Conservation (phyloP, 2,797 vertebrate species). For the Melopsittacus undulatus region DNA sequence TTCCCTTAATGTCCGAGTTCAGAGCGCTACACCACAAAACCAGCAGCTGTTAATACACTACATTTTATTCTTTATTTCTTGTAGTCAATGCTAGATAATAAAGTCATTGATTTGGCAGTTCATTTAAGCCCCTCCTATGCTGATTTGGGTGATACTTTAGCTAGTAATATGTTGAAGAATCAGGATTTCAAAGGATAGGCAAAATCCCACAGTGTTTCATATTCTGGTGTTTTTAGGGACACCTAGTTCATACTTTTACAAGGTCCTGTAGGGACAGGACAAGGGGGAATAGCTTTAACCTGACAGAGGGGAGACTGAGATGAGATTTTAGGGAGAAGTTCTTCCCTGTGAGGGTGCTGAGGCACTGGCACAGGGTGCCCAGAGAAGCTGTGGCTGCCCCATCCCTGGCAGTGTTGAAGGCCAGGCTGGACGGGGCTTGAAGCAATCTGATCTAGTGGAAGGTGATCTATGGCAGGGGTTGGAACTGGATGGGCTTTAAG, state of each 20-base stretch:
- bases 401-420: not conserved
- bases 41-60: slow-evolving; percentile 41
- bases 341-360: not conserved
- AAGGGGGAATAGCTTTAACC: not conserved
- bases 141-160: not conserved
- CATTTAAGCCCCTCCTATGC: not conserved
- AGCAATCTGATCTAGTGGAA: not conserved
- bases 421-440: not conserved
- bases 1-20: not conserved
- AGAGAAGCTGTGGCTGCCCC: not conserved
- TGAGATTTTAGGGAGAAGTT: not conserved
- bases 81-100: not conserved
- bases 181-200: not conserved
- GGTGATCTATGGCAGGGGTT: not conserved
- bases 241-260: not conserved
- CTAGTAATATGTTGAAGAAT: not conserved
- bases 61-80: slow-evolving; percentile 13
- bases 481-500: not conserved
- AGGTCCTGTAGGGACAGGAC: not conserved
- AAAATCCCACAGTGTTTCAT: not conserved
- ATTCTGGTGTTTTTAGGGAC: not conserved
- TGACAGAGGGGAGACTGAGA: not conserved
- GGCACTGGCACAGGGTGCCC: not conserved
- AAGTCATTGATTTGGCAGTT: not conserved
- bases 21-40: not conserved